A percentile compares a stretch with the other conserved stretches of the same genome.
Evolutionary conservation across 2,797 vertebrate species (phyloP).

Genomic region (Masticophis lateralis): DNA sequence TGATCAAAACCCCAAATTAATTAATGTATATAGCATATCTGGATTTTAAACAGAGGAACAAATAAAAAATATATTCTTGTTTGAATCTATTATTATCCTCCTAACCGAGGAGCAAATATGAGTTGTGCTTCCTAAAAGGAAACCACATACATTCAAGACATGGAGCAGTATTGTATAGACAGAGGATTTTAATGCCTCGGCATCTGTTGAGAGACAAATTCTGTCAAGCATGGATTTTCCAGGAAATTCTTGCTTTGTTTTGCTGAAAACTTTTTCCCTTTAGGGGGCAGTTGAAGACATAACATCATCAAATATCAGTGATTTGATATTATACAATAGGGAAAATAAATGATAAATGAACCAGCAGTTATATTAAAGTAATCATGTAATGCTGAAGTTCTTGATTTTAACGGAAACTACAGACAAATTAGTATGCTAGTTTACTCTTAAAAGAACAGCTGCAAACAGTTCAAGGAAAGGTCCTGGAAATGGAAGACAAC

Average conservation of each 20-base stretch:
- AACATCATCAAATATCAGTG: neutral
- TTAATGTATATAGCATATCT: neutral
- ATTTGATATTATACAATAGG: neutral
- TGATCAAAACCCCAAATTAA: neutral
- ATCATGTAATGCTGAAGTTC: neutral
- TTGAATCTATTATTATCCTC: neutral
- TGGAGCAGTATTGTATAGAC: neutral
- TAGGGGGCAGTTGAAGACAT: neutral
- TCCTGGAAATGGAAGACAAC: neutral
- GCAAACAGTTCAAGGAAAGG: neutral
- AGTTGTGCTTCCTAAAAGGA: neutral
- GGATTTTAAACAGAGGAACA: neutral
- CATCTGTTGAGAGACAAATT: neutral
- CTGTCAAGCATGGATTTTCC: neutral
- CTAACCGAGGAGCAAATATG: neutral
- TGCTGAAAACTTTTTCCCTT: neutral
- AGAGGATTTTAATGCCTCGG: neutral
- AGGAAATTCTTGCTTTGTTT: neutral
- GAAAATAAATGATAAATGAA: neutral
- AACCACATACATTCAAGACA: neutral
- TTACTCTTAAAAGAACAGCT: neutral
- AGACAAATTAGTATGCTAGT: neutral
- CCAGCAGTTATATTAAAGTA: neutral
- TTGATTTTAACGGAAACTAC: neutral
- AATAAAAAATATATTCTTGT: neutral